Evolutionary conservation across 2,888 invertebrate genomes (phyloP).

Genomic region (Phyllotreta cruciferae): DNA sequence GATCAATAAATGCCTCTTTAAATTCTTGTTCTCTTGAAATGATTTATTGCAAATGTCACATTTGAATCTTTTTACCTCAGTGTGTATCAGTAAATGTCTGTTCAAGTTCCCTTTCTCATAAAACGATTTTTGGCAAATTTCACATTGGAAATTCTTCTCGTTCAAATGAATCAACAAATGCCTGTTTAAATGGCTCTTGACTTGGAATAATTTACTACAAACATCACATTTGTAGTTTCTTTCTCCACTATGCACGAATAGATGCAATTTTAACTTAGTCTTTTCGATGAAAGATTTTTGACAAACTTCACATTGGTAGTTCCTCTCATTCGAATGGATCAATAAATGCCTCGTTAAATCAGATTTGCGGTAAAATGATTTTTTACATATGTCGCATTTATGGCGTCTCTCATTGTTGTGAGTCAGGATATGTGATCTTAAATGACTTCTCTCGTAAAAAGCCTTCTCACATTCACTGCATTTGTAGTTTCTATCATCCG

Average conservation of each 20-base stretch:
- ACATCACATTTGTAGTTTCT: conserved; percentile 11
- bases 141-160: background rate
- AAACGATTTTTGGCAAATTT: conserved; percentile 1
- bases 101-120: background rate
- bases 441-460: conserved; percentile 2
- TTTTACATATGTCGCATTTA: conserved; percentile 13
- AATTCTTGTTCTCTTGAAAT: background rate
- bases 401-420: conserved; percentile 5
- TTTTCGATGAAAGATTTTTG: background rate
- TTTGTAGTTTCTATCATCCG: conserved; percentile 1
- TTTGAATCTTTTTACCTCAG: background rate
- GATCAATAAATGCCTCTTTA: background rate
- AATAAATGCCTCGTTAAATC: conserved; percentile 6
- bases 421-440: conserved; percentile 5
- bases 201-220: conserved; percentile 15
- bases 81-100: background rate
- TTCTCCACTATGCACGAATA: background rate
- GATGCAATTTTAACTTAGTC: background rate
- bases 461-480: conserved; percentile 11
- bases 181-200: conserved; percentile 3
- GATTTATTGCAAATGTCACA: background rate
- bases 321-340: background rate
- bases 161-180: conserved; percentile 10
- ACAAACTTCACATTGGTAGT: background rate
- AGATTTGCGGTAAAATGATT: conserved; percentile 7